Evolutionary conservation across 37 sponge, comb jelly and placozoan species (phyloP), one percentile per base, ranked within the genome.

Genomic region (Tethya wilhelma): DNA sequence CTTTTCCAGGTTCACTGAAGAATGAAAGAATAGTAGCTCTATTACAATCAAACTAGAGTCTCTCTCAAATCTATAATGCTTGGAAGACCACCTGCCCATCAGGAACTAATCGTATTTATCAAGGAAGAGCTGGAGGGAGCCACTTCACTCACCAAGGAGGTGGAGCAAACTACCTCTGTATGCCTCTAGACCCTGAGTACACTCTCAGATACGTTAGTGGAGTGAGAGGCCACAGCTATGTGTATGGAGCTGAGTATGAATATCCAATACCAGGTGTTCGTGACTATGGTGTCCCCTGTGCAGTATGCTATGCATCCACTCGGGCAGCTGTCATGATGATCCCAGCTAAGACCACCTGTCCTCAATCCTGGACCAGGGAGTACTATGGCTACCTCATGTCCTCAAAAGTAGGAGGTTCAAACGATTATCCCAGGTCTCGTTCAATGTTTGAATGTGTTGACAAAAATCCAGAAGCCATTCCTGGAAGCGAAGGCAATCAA

Each of bases 281-380:
- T 34, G 40, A 79, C n/a, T 69, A 67, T 31, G 56, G 68, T 55
- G 69, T 79, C n/a, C 80, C 80, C n/a, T 68, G 80, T 79, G 80
- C 80, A 38, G 80, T 79, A 2, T 79, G 80, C 46, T 22, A 67
- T 49, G 69, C 56, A 12, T 68, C 80, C 22, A 64, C 34, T 12
- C 42, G 69, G 39, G 20, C 80, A 23, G 46, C 56, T 25, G 69
- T 68, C 26, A 14, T 68, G 57, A 79, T 68, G 80, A 56, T 79
- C 41, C 80, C 80, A 79, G 80, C 80, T 28, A 79, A 67, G 36
- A n/a, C 62, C 28, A 59, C 44, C 23, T 77, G 77, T 26, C 80
- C 80, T 20, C 37, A 38, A 11, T 40, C 39, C 37, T 79, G 80
- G 80, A 79, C 69, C 28, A 67, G 80, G 36, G 80, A 79, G 69